Evolutionary conservation across 2,888 invertebrate genomes (phyloP), one percentile per base, ranked within the genome.

Genomic region (Oxyscelio sp.): DNA sequence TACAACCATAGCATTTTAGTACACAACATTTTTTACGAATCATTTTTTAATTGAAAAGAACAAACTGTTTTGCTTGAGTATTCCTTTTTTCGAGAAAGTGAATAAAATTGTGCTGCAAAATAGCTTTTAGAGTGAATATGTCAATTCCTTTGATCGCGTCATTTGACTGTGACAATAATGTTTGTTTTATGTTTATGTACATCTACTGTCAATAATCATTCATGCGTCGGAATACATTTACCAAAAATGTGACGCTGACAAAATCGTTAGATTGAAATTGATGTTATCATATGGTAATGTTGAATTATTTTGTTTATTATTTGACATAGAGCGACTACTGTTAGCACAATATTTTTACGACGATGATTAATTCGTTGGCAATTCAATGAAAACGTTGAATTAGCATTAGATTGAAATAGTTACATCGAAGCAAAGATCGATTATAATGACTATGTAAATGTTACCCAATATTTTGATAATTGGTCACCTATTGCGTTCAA

Each of bases 161-260:
- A 15, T 50, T 6, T 50, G 21, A 9, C 9, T 22, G n/a, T 50
- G 50, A 50, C n/a, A 24, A 50, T 22, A 50, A 50, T 50, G 24
- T 3, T 22, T 24, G 13, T 1, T 24, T 50, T 22, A 21, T 11
- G 34, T 56, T 34, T 19, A n/a, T n/a, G 34, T 38, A 38, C 19
- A 56, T 34, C 34, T 11, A 6, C 34, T 56, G 19, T 56, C 43
- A 43, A 17, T 19, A 31, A 31, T 15, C 45, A 63, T 63, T 63
- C 38, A 48, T 19, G 27, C n/a, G 19, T 63, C 48, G 8, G 43
- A 61, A 24, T 38, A 43, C 6, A 1, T 22, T 22, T n/a, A 22
- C n/a, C 22, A 24, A 43, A 43, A 61, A 43, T 40, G 15, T 63
- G 63, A 63, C 63, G 31, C 48, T 63, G 45, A 48, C 15, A 22